These are phyloP conservation scores for Melanerpes aurifrons DNA, from an alignment of 2,113 vertebrate genomes.

Conservation along the genomic window DNA sequence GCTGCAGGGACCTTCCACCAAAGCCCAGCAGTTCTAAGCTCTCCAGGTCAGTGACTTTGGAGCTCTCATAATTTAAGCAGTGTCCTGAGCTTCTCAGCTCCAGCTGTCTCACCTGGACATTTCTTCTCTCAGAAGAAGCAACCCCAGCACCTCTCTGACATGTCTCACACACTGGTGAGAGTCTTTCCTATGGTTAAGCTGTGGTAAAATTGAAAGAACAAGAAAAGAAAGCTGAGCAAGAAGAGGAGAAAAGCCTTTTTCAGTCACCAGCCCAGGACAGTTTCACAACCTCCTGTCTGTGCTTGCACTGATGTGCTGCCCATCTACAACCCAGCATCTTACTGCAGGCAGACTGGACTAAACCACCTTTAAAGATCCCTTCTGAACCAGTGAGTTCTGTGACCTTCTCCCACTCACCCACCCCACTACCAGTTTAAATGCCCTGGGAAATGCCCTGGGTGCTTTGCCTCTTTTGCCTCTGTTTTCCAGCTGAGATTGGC, in stretches of 20 bases:
- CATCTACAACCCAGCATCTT: accelerated
- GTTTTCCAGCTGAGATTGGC: neutral
- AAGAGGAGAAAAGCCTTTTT: neutral
- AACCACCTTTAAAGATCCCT: too few relatives aligned
- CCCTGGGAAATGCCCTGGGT: neutral
- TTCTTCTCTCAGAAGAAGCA: neutral
- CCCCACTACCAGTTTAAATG: neutral
- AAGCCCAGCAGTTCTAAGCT: neutral
- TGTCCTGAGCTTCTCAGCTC: neutral
- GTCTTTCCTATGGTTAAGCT: neutral
- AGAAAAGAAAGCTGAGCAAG: neutral
- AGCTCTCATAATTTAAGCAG: neutral
- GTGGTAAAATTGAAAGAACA: neutral
- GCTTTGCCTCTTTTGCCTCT: neutral
- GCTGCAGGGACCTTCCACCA: accelerated
- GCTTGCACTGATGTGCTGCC: neutral
- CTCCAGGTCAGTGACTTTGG: accelerated
- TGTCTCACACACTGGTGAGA: accelerated
- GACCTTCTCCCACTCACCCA: neutral
- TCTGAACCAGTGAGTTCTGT: too few relatives aligned
- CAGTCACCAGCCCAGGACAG: neutral
- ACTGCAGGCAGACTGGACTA: too few relatives aligned
- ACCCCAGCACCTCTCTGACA: neutral
- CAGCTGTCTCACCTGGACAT: neutral
- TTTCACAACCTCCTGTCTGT: neutral